Conservation (phyloP, 1,140 invertebrate species). For the Globodera rostochiensis region DNA sequence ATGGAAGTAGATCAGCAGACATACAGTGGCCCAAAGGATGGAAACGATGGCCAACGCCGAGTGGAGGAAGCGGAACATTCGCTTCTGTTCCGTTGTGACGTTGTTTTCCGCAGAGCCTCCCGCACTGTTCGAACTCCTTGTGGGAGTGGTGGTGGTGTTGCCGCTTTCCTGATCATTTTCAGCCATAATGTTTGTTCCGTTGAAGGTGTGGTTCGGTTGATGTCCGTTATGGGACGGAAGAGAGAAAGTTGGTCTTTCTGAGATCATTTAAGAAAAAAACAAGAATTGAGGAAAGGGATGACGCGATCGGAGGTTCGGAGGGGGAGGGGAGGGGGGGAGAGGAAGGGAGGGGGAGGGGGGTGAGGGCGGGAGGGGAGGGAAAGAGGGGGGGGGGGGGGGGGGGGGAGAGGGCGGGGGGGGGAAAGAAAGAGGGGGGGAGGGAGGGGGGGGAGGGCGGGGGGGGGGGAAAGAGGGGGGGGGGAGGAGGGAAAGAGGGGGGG, state of each 20-base stretch:
- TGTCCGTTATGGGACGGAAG: background rate
- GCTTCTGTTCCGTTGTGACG: background rate
- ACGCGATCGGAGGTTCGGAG: background rate
- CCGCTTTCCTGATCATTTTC: background rate
- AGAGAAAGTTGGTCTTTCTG: background rate
- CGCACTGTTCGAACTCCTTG: background rate
- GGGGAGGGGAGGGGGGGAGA: too few relatives aligned
- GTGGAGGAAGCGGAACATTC: conserved; percentile 15
- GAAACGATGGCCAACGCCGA: conserved; percentile 7
- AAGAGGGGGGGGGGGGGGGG: too few relatives aligned
- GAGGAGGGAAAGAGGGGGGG: too few relatives aligned
- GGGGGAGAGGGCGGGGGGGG: too few relatives aligned
- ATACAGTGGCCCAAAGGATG: conserved; percentile 3
- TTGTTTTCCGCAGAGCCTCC: background rate
- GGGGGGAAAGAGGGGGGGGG: too few relatives aligned
- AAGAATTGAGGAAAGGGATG: background rate
- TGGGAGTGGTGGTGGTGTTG: background rate
- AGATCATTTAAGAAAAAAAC: background rate
- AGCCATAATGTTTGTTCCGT: background rate
- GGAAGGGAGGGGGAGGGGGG: background rate
- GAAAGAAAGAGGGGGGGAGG: too few relatives aligned
- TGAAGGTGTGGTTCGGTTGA: background rate
- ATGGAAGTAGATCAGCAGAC: conserved; percentile 12
- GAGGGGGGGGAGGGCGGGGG: too few relatives aligned
- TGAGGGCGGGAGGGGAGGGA: too few relatives aligned